Base-by-base conservation (phyloP, 1,140 invertebrate genomes). In the Drosophila fuyamai region DNA sequence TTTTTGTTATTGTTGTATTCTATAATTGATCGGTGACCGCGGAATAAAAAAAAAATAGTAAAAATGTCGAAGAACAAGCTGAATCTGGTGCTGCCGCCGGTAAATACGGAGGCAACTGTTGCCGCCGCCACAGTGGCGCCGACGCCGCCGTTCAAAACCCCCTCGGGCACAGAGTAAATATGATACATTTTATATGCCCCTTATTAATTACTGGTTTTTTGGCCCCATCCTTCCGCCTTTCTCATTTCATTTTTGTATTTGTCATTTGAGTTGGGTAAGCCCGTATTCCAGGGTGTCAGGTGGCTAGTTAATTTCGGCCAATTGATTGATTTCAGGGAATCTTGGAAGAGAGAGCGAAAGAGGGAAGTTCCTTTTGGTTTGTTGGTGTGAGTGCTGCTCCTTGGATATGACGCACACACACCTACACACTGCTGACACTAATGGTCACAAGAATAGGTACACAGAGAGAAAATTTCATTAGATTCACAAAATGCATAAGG, bases 21-120 rank as follows among this genome's bases (percentile, higher is more conserved):
- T 53, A 36, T 36, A 36, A 53, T 32, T 53, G 35, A 53, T 53
- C 50, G 50, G 50, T 18, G 5, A 16, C 10, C 9, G 16, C 27
- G 29, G n/a, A 32, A 32, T 29, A 27, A 9, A 4, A 7, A 7
- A 16, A 35, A 51, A 18, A 36, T 18, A 35, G 7, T 13, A 8
- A n/a, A 7, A 16, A 97, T 97, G 96, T 97, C 97, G 79, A 98
- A 98, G 93, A 98, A 98, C 93, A 98, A 98, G 94, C 94, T 98
- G 84, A 98, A 98, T 92, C 93, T 98, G 92, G 98, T 97, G 83
- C 94, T 98, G 89, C 97, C 97, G 81, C 96, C 97, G 88, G 96
- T 96, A 80, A 96, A 97, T 65, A 96, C 97, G 75, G 97, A 98
- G 92, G 94, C 96, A 79, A 94, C 95, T 78, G 90, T 85, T 70